phyloP scores from a whole-genome alignment of 2,888 invertebrate genomes.

The Aphidoletes aphidimyza region DNA sequence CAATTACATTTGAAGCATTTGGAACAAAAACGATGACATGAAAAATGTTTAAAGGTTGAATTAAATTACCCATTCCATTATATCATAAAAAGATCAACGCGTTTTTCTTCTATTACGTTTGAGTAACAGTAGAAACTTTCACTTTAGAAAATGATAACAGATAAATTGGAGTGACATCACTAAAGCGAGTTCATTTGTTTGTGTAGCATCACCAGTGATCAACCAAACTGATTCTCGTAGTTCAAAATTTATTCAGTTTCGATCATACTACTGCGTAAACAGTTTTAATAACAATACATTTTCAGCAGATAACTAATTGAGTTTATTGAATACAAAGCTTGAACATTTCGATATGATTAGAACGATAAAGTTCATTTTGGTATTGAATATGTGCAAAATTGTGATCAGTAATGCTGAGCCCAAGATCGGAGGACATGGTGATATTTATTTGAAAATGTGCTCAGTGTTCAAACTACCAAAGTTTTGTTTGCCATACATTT shows the following conservation, averaged over 20 bases:
- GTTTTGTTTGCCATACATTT: constrained; percentile 58
- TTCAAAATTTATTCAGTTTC: background rate
- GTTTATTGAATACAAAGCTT: too few relatives aligned
- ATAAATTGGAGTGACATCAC: background rate
- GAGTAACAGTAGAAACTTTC: background rate
- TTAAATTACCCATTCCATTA: constrained; percentile 19
- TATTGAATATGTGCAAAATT: background rate
- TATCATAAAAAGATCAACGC: background rate
- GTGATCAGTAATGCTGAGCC: background rate
- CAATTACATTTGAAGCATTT: background rate
- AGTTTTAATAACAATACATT: background rate
- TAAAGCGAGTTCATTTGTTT: background rate
- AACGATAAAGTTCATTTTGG: background rate
- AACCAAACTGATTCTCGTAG: background rate
- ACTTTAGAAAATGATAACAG: background rate
- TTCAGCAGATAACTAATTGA: too few relatives aligned
- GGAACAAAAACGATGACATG: background rate
- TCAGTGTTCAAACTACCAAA: constrained; percentile 65
- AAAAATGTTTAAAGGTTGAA: constrained; percentile 11
- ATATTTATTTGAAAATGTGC: constrained; percentile 64
- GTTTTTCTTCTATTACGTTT: background rate
- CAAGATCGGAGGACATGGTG: constrained; percentile 53
- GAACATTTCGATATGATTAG: background rate
- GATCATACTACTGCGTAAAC: too few relatives aligned
- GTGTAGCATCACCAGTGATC: background rate